phyloP scores from a whole-genome alignment of 1,140 invertebrate species.

The Pseudachorutes palmiensis region DNA sequence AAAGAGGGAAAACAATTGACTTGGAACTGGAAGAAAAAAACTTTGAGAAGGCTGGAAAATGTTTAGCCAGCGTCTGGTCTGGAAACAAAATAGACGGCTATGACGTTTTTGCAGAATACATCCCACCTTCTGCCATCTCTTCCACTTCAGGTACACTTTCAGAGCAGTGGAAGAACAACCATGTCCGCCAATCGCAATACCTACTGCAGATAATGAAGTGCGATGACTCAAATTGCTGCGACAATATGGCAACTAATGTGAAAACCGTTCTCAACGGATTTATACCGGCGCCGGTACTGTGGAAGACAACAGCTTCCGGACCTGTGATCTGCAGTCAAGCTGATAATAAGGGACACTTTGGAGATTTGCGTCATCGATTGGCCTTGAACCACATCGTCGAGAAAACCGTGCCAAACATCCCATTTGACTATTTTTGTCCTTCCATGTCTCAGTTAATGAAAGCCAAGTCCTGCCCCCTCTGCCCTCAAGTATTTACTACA shows the following conservation, averaged over 20 bases:
- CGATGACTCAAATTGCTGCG: slow-evolving; percentile 12
- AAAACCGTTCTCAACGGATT: slow-evolving; percentile 13
- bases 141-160: too few relatives aligned
- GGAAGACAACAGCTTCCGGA: not conserved
- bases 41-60: slow-evolving; percentile 39
- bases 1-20: slow-evolving; percentile 16
- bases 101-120: slow-evolving; percentile 40
- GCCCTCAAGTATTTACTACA: not conserved
- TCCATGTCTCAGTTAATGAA: not conserved
- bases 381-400: not conserved
- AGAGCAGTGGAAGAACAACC: slow-evolving; percentile 13
- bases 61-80: slow-evolving; percentile 40
- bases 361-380: slow-evolving; percentile 7
- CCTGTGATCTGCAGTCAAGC: not conserved
- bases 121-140: not conserved
- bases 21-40: slow-evolving; percentile 40
- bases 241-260: slow-evolving; percentile 5
- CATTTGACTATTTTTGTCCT: slow-evolving; percentile 19
- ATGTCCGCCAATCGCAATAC: slow-evolving; percentile 20
- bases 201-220: slow-evolving; percentile 27
- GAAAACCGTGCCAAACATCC: not conserved
- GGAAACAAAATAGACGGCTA: slow-evolving; percentile 40
- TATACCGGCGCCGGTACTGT: slow-evolving; percentile 18
- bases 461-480: slow-evolving; percentile 9
- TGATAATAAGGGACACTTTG: slow-evolving; percentile 7